Conservation (phyloP, 2,888 invertebrate genomes). For the Heliconius erato region DNA sequence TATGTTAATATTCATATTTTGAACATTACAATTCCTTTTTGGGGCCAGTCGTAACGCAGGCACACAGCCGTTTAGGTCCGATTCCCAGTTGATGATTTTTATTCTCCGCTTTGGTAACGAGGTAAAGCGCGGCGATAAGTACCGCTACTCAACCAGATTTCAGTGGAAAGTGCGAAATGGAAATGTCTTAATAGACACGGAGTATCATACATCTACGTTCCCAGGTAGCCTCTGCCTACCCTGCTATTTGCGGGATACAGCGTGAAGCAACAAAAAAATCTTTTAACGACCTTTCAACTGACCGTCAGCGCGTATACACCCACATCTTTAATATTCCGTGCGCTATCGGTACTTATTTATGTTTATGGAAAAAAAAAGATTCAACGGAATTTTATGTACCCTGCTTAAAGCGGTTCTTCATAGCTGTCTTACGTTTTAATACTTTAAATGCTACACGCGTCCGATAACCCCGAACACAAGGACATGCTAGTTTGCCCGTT, state of each 20-base stretch:
- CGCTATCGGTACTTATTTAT: slow-evolving; percentile 79
- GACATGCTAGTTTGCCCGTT: slow-evolving; percentile 73
- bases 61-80: too few relatives aligned
- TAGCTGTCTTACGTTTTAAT: slow-evolving; percentile 80
- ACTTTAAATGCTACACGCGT: slow-evolving; percentile 83
- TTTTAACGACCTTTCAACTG: slow-evolving; percentile 79
- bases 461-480: slow-evolving; percentile 83
- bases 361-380: slow-evolving; percentile 75
- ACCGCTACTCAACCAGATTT: too few relatives aligned
- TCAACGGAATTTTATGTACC: slow-evolving; percentile 82
- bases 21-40: slow-evolving; percentile 66
- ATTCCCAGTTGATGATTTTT: too few relatives aligned
- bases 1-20: neutral
- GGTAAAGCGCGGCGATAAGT: too few relatives aligned
- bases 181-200: too few relatives aligned
- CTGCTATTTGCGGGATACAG: too few relatives aligned
- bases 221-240: too few relatives aligned
- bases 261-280: slow-evolving; percentile 40
- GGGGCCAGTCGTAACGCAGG: too few relatives aligned
- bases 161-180: too few relatives aligned
- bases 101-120: too few relatives aligned
- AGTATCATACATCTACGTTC: too few relatives aligned
- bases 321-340: slow-evolving; percentile 67
- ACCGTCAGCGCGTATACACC: slow-evolving; percentile 61
- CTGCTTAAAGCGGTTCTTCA: slow-evolving; percentile 78